phyloP scores from a whole-genome alignment of 1,140 invertebrate genomes.

The Xylocopa sonorina region DNA sequence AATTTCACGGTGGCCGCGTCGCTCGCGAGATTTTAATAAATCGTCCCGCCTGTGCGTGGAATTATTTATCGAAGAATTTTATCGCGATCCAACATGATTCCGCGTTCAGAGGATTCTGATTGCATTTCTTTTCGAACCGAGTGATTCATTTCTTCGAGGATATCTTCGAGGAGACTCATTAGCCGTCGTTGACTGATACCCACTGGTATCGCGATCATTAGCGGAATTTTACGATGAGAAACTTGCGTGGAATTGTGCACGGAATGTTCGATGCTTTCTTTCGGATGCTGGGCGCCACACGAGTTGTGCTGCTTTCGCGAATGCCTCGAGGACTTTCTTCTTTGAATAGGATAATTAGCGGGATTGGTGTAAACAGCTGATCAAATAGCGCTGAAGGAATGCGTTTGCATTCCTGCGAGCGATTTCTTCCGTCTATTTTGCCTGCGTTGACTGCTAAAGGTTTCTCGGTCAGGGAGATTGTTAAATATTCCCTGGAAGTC shows the following conservation, averaged over 20 bases:
- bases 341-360: slow-evolving; percentile 18
- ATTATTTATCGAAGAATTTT: neutral
- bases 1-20: slow-evolving; percentile 35
- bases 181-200: too few species aligned
- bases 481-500: neutral
- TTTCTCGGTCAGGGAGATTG: neutral
- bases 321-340: slow-evolving; percentile 25
- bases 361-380: slow-evolving; percentile 2
- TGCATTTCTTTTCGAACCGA: neutral
- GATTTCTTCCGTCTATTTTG: slow-evolving; percentile 38
- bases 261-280: neutral
- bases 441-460: too few species aligned
- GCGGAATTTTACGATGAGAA: neutral
- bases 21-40: slow-evolving; percentile 24
- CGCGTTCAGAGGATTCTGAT: neutral
- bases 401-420: neutral
- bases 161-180: too few species aligned
- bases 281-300: neutral
- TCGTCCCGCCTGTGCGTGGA: slow-evolving; percentile 34
- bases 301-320: neutral
- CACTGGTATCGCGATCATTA: neutral
- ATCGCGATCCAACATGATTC: neutral
- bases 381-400: slow-evolving; percentile 25
- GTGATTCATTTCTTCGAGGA: neutral
- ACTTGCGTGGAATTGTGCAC: neutral